A percentile compares a stretch with the other conserved stretches of the same genome.
These are phyloP conservation scores for Hippoglossus stenolepis DNA, from an alignment of 2,113 vertebrate species.

Conservation along the genomic window DNA sequence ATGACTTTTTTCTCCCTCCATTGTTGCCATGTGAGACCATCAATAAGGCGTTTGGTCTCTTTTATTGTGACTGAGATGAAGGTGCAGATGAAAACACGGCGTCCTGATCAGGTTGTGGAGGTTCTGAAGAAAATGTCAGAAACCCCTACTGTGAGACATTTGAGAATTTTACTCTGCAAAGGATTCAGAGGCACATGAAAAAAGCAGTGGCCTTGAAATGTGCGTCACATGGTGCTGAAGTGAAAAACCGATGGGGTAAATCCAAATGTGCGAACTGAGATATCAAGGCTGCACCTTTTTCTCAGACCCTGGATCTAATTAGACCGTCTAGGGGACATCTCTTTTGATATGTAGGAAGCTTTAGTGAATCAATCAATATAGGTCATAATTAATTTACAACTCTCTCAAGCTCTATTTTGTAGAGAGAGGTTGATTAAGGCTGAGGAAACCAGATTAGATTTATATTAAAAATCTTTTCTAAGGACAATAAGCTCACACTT, in stretches of 20 bases:
- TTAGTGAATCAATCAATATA: constrained; percentile 58
- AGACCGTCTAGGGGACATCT: constrained; percentile 45
- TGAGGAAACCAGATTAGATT: constrained; percentile 48
- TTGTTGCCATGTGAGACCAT: constrained; percentile 40
- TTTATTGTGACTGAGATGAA: constrained; percentile 25
- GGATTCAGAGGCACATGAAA: constrained; percentile 1
- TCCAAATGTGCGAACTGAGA: constrained; percentile 25
- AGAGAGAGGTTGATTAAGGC: constrained; percentile 45
- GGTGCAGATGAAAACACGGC: constrained; percentile 1
- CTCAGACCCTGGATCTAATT: constrained; percentile 58
- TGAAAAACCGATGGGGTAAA: constrained; percentile 17
- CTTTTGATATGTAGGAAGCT: constrained; percentile 57
- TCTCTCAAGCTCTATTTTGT: constrained; percentile 50
- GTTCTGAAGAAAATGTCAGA: constrained; percentile 16
- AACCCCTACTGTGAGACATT: background rate
- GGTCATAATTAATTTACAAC: constrained; percentile 73
- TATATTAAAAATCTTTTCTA: constrained; percentile 32
- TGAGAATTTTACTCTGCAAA: background rate
- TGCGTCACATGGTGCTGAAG: background rate
- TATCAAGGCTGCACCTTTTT: constrained; percentile 17
- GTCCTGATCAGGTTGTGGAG: background rate
- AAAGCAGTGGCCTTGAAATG: background rate
- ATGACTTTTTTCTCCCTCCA: constrained; percentile 28
- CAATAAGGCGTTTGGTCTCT: constrained; percentile 19
- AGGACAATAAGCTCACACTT: constrained; percentile 6